Base-by-base conservation (phyloP, 2,888 invertebrate genomes). In the Dicycla oo region DNA sequence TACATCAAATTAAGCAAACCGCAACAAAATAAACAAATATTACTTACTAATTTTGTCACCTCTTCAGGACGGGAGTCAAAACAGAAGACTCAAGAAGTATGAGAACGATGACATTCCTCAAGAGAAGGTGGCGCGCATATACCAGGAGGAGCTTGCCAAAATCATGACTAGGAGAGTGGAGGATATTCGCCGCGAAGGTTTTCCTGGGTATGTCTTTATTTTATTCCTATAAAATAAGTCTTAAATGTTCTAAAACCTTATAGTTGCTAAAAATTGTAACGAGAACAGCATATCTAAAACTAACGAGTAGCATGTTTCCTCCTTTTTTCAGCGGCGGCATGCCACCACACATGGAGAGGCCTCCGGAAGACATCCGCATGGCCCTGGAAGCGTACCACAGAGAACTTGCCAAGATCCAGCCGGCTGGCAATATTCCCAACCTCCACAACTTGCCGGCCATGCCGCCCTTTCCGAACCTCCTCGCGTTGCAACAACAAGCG, bases 41-140 rank as follows among this genome's bases (percentile, higher is more conserved):
- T 66, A 58, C 68, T 26, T 34, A 61, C 38, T n/a, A 30, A 43
- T 67, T 54, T 26, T 66, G 10, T 70, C 30, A 47, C 56, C 57
- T 77, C 91, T 92, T 54, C 92, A 96, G 95, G 97, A 97, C 70
- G 97, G 97, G 51, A 97, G 97, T 89, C 97, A 97, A 91, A 98
- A 97, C 88, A 96, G 98, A 92, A 97, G 98, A 91, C 95, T 98
- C 90, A 98, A 98, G 91, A 98, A 98, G 88, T 98, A 98, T 94
- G 98, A 98, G 93, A 98, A 98, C 94, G 98, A 98, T 93, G 99
- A 99, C 96, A 98, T 99, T 94, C 98, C 99, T 53, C 99, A 99
- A 91, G 99, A 99, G 91, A 99, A 99, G 94, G 98, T 99, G 88
- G 98, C 98, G 56, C 97, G 99, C 89, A 98, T 99, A 89, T 99